These are phyloP conservation scores for Reticulitermes speratus DNA, from an alignment of 1,140 invertebrate genomes.

Conservation along the genomic window DNA sequence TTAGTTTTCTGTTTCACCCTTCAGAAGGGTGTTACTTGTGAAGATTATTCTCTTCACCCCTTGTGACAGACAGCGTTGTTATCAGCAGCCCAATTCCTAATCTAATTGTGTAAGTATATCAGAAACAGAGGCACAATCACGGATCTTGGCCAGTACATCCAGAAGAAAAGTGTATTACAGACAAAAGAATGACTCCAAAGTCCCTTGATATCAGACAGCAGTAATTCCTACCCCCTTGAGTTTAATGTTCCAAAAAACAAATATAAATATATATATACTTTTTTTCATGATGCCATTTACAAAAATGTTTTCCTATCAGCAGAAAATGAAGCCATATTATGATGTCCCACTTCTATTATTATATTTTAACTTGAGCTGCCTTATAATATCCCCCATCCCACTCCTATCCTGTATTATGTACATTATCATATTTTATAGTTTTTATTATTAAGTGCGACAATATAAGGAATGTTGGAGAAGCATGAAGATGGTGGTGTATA, in stretches of 20 bases:
- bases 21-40: background rate
- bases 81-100: background rate
- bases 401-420: background rate
- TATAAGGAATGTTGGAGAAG: background rate
- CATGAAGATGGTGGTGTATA: background rate
- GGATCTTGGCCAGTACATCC: background rate
- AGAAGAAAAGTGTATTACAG: background rate
- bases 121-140: no score
- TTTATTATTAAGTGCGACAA: background rate
- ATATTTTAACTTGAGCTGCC: constrained; percentile 6
- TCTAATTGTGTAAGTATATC: background rate
- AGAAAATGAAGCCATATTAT: background rate
- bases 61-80: no score
- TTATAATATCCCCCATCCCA: background rate
- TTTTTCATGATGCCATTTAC: constrained; percentile 18
- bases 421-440: constrained; percentile 18
- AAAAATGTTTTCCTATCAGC: constrained; percentile 1
- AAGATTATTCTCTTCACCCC: background rate
- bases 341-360: background rate
- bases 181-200: no score
- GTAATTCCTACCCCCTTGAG: background rate
- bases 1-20: background rate
- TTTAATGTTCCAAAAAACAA: background rate
- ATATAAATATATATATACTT: constrained; percentile 11
- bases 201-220: no score